phyloP scores from a whole-genome alignment of 2,113 vertebrate species.

The Phoenicopterus ruber region DNA sequence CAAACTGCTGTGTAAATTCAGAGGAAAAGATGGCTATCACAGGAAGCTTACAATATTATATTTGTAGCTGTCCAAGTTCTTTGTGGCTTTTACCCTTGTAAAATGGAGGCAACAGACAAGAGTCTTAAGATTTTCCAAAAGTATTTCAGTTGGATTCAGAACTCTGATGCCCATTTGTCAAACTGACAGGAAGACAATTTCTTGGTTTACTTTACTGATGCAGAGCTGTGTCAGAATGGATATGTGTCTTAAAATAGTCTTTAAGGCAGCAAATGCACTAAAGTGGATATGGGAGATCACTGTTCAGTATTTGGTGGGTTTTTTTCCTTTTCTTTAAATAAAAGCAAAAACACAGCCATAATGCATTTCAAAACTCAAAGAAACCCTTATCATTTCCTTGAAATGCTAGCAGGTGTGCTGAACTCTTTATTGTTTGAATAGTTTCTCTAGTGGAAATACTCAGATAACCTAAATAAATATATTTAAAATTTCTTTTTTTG shows the following conservation, averaged over 20 bases:
- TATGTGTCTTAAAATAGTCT: neutral
- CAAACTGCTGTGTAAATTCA: neutral
- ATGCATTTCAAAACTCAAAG: neutral
- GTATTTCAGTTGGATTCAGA: neutral
- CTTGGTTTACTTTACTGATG: neutral
- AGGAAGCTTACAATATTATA: neutral
- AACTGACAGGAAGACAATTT: neutral
- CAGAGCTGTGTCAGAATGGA: neutral
- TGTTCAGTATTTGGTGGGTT: rapidly evolving
- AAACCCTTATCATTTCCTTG: neutral
- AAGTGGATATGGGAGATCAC: neutral
- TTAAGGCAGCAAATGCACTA: neutral
- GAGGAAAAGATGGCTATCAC: neutral
- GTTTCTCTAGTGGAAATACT: neutral
- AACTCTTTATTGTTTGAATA: neutral
- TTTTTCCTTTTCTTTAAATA: neutral
- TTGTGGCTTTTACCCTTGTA: neutral
- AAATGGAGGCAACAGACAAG: neutral
- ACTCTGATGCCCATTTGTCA: neutral
- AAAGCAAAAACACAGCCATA: neutral
- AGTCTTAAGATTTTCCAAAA: neutral
- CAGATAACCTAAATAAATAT: neutral
- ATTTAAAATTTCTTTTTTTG: neutral
- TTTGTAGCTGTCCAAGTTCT: neutral
- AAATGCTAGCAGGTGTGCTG: neutral